Evolutionary conservation across 1,140 invertebrate species (phyloP).

Genomic region (Drosophila triauraria): DNA sequence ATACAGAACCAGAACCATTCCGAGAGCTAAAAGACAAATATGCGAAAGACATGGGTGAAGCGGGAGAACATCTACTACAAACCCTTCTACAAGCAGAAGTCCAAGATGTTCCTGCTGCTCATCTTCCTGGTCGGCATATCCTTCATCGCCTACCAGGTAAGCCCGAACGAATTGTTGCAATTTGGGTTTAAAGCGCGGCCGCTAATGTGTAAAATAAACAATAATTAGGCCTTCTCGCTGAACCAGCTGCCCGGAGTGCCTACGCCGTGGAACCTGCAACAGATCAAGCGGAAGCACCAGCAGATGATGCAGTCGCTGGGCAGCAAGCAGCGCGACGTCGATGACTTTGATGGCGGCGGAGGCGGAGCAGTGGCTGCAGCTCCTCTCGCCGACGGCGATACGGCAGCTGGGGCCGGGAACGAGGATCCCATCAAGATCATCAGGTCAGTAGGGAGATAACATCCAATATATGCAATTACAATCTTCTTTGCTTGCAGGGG

Average conservation of each 20-base stretch:
- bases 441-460: constrained; percentile 36
- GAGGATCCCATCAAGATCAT: constrained; percentile 75
- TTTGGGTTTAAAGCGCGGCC: not conserved
- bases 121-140: constrained; percentile 80
- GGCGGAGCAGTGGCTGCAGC: constrained; percentile 1
- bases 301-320: constrained; percentile 72
- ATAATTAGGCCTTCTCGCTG: constrained; percentile 74
- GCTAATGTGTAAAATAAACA: constrained; percentile 25
- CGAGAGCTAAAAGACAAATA: constrained; percentile 31
- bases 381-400: not conserved
- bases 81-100: constrained; percentile 84
- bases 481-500: constrained; percentile 50
- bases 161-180: not conserved
- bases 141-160: constrained; percentile 81
- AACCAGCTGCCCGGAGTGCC: constrained; percentile 78
- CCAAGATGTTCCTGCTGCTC: constrained; percentile 75
- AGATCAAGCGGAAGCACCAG: constrained; percentile 70
- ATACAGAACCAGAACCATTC: constrained; percentile 12
- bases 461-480: not conserved
- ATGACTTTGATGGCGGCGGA: constrained; percentile 57
- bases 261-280: constrained; percentile 69
- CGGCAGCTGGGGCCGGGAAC: constrained; percentile 22
- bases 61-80: constrained; percentile 84
- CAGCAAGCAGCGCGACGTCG: constrained; percentile 68
- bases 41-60: constrained; percentile 84